Conservation (phyloP, 1,140 invertebrate genomes). For the Ceratina calcarata region DNA sequence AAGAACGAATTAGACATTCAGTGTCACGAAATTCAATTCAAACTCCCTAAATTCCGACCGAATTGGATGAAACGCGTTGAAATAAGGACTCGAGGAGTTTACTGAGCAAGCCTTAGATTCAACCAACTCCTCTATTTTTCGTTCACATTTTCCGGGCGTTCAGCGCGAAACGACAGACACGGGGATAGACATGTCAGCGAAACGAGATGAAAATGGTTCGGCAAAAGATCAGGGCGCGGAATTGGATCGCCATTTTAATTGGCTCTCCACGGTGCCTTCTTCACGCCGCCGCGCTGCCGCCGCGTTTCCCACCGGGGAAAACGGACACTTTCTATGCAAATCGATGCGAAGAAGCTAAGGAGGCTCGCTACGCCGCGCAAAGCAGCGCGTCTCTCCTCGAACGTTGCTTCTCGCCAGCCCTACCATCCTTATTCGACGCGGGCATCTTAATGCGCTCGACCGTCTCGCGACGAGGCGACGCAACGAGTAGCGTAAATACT, state of each 20-base stretch:
- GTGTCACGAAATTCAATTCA: not conserved
- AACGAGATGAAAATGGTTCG: conserved; percentile 39
- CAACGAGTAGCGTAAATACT: conserved; percentile 12
- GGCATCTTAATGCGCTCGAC: conserved; percentile 27
- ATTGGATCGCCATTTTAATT: conserved; percentile 59
- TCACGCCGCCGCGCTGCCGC: conserved; percentile 41
- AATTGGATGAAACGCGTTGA: conserved; percentile 1
- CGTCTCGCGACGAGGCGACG: not conserved
- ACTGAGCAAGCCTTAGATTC: too few species aligned
- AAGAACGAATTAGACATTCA: not conserved
- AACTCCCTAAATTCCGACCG: too few species aligned
- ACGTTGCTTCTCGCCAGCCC: not conserved
- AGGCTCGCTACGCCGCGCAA: conserved; percentile 24
- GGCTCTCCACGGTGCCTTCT: conserved; percentile 20
- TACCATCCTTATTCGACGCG: conserved; percentile 10
- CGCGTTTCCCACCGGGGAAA: conserved; percentile 32
- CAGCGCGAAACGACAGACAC: not conserved
- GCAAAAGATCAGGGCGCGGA: conserved; percentile 21
- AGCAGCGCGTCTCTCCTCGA: not conserved
- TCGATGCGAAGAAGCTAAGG: conserved; percentile 52
- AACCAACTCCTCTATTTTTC: not conserved
- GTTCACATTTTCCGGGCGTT: not conserved
- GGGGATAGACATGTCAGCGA: not conserved
- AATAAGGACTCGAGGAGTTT: not conserved
- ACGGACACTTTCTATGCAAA: conserved; percentile 61